Percentiles rank a stretch among this genome's conserved stretches.
phyloP scores from a whole-genome alignment of 2,797 vertebrate species.

The Silurus lanzhouensis region DNA sequence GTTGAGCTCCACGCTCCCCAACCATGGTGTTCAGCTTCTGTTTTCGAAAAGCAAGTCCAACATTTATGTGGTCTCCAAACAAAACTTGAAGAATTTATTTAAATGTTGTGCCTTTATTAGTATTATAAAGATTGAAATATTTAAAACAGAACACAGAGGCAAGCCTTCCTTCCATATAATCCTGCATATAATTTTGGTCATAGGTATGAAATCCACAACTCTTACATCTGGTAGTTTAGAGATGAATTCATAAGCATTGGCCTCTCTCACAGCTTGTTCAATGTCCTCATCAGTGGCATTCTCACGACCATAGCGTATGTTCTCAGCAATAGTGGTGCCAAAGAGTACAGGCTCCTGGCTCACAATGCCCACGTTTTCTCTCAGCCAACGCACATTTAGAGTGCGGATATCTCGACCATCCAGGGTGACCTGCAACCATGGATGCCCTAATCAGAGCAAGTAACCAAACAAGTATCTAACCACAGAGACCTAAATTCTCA shows the following conservation, averaged over 20 bases:
- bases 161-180: background rate
- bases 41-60: slow-evolving; percentile 20
- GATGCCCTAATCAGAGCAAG: background rate
- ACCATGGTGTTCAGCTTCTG: slow-evolving; percentile 81
- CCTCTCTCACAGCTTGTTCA: slow-evolving; percentile 64
- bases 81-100: background rate
- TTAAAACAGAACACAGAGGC: background rate
- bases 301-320: slow-evolving; percentile 63
- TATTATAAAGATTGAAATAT: background rate
- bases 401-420: slow-evolving; percentile 62
- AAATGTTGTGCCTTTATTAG: background rate
- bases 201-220: slow-evolving; percentile 8
- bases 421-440: slow-evolving; percentile 57
- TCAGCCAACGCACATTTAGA: slow-evolving; percentile 66
- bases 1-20: slow-evolving; percentile 77
- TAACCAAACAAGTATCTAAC: background rate
- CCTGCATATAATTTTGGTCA: background rate
- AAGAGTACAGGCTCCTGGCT: slow-evolving; percentile 68
- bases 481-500: background rate
- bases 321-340: slow-evolving; percentile 62
- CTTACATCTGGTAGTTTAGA: slow-evolving; percentile 62
- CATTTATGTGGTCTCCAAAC: background rate
- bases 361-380: slow-evolving; percentile 64
- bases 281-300: slow-evolving; percentile 64
- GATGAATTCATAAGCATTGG: slow-evolving; percentile 65